A percentile compares a stretch with the other conserved stretches of the same genome.
Conservation (phyloP, 2,797 vertebrate species). For the Capromys pilorides region DNA sequence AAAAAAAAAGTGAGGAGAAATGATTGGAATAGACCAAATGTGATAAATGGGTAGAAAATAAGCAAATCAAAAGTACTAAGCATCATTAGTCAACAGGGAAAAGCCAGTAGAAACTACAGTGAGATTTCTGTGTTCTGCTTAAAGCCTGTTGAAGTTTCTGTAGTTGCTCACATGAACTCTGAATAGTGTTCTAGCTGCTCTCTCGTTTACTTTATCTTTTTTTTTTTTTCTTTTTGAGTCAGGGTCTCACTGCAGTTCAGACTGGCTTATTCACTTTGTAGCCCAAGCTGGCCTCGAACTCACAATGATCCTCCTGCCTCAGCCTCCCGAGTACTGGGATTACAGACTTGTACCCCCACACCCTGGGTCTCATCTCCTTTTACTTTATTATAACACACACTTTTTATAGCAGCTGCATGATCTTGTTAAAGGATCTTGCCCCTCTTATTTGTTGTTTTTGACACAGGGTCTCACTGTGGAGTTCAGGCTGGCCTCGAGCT, state of each 20-base stretch:
- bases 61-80: background rate
- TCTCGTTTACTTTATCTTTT: background rate
- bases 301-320: too few species aligned
- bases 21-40: background rate
- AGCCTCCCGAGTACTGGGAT: too few species aligned
- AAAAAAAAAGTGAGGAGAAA: background rate
- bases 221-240: background rate
- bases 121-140: background rate
- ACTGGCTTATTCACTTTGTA: too few species aligned
- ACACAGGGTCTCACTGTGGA: background rate
- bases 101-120: constrained; percentile 1
- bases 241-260: too few species aligned
- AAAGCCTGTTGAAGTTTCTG: background rate
- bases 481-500: background rate
- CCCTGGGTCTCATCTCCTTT: too few species aligned
- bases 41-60: background rate
- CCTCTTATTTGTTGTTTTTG: background rate
- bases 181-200: background rate
- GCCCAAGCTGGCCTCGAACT: too few species aligned
- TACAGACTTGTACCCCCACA: too few species aligned
- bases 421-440: background rate
- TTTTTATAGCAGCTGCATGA: background rate
- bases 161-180: background rate
- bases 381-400: background rate
- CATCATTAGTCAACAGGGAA: background rate